phyloP scores from a whole-genome alignment of 2,888 invertebrate species.

The Hirudinaria manillensis region DNA sequence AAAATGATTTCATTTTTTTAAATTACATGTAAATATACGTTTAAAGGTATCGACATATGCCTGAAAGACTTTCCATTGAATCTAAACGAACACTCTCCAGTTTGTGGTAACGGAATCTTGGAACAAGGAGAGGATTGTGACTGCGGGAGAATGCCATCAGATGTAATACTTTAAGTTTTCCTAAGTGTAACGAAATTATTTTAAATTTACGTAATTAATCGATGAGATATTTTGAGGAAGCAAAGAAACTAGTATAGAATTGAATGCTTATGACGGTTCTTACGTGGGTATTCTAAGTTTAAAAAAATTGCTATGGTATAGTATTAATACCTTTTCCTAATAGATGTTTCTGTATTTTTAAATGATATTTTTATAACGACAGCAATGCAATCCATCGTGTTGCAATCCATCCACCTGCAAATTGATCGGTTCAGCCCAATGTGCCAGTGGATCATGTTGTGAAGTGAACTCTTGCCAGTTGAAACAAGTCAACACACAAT shows the following conservation, averaged over 20 bases:
- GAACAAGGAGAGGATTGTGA: slow-evolving; percentile 27
- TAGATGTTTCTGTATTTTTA: no score
- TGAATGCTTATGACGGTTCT: no score
- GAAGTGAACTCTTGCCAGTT: slow-evolving; percentile 9
- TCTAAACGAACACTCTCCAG: slow-evolving; percentile 3
- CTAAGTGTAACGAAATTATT: no score
- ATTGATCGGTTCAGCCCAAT: background rate
- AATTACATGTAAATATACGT: no score
- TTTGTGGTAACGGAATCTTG: slow-evolving; percentile 26
- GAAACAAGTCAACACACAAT: no score
- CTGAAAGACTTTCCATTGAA: slow-evolving; percentile 14
- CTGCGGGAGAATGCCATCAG: slow-evolving; percentile 21
- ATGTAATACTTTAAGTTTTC: background rate
- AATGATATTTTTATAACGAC: background rate
- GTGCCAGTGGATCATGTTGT: slow-evolving; percentile 16
- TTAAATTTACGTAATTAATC: no score
- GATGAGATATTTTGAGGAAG: no score
- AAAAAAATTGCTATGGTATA: no score
- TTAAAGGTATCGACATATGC: slow-evolving; percentile 15
- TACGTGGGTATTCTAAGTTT: no score
- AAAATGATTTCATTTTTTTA: no score
- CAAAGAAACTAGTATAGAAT: no score
- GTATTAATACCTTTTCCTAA: no score
- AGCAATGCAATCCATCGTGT: slow-evolving; percentile 13
- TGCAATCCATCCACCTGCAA: slow-evolving; percentile 17